Evolutionary conservation across 2,113 vertebrate species (phyloP).

Genomic region (Pelecanoides urinatrix): DNA sequence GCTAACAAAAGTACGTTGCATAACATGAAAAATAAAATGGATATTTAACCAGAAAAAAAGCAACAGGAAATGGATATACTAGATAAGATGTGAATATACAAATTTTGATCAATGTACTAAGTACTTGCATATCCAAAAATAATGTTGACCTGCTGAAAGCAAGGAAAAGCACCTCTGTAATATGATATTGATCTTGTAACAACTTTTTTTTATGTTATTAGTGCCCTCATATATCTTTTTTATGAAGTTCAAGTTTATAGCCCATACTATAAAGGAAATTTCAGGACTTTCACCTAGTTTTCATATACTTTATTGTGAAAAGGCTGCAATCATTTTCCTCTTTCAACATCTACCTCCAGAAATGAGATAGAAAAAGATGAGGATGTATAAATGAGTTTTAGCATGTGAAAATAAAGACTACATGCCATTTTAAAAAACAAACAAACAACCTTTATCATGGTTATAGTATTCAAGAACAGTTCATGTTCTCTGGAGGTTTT

Average conservation of each 20-base stretch:
- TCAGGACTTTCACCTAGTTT: neutral
- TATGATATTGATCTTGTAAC: neutral
- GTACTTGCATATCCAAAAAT: neutral
- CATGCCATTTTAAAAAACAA: accelerated
- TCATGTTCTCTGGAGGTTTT: neutral
- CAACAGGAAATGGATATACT: neutral
- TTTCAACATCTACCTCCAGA: neutral
- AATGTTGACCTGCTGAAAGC: neutral
- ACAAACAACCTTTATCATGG: neutral
- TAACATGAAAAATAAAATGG: neutral
- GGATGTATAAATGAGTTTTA: neutral
- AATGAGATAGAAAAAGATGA: neutral
- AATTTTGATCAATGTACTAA: neutral
- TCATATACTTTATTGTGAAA: neutral
- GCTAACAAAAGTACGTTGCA: neutral
- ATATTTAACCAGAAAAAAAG: neutral
- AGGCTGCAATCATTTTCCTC: neutral
- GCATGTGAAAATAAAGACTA: neutral
- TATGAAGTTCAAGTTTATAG: neutral
- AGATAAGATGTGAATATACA: neutral
- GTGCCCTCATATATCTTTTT: neutral
- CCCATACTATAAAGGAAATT: neutral
- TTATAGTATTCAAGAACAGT: neutral
- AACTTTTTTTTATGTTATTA: neutral
- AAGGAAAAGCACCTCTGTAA: neutral